Evolutionary conservation across 2,797 vertebrate species (phyloP), one percentile per base, ranked within the genome.

Genomic region (Semaprochilodus insignis): DNA sequence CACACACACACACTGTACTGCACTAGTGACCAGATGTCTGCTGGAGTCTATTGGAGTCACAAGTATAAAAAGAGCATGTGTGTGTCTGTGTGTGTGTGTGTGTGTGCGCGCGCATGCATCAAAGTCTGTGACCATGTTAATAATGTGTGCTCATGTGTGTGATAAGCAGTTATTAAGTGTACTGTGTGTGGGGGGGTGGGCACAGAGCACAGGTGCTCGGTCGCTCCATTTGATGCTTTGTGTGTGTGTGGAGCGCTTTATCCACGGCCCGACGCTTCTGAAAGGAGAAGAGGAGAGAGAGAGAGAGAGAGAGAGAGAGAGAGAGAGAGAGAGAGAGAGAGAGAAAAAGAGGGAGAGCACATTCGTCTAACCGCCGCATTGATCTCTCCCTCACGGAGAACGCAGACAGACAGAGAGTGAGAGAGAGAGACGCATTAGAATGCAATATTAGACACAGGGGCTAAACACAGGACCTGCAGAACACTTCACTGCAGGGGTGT

Each of bases 351-450:
- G 62, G 31, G 78, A 52, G 25, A 25, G 78, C 40, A 74, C 75
- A 84, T 85, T 85, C 80, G 78, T 88, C 57, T 85, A 90, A 81
- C 73, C 59, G 74, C 87, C 88, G 88, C 91, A 94, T 93, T 92
- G 93, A 95, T 95, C 93, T 90, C 90, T 83, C 55, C 19, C 84
- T 83, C 81, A 83, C 86, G 90, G 89, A 89, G 89, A 83, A 90
- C 55, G 66, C 87, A 74, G 86, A 88, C 89, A 80, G 34, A 34
- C 13, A 63, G 60, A 77, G 17, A 44, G 66, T 23, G 27, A 66
- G 13, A 52, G 74, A 77, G 4, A 75, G 71, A 74, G 44, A 48
- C 59, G 27, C 54, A 87, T 85, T 87, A 85, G 83, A 74, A 85
- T 87, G 84, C 86, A 69, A 83, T 80, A 87, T 81, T 75, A 85